These are phyloP conservation scores for Macrobrachium nipponense DNA, from an alignment of 1,140 invertebrate species.

Conservation along the genomic window DNA sequence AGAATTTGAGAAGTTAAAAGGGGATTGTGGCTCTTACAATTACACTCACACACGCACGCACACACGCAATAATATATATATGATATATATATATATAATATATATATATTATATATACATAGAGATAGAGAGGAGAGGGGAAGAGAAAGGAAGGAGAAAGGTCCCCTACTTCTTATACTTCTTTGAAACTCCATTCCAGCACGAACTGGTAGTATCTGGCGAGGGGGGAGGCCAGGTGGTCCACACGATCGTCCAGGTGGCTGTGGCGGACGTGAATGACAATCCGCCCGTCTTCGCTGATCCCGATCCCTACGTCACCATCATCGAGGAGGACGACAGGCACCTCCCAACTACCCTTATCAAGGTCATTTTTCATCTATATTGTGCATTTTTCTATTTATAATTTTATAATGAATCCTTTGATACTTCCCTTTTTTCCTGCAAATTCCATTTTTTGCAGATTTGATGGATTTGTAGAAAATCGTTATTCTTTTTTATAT, in stretches of 20 bases:
- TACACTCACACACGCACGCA: too few species aligned
- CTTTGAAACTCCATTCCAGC: neutral
- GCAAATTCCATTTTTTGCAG: neutral
- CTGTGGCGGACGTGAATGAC: neutral
- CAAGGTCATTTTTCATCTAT: constrained; percentile 10
- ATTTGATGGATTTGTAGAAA: neutral
- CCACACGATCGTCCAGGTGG: constrained; percentile 36
- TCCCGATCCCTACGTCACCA: neutral
- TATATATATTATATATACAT: too few species aligned
- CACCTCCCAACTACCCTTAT: constrained; percentile 30
- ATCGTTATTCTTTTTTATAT: neutral
- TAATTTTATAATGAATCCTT: too few species aligned
- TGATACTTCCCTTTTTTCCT: neutral
- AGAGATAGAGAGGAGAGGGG: too few species aligned
- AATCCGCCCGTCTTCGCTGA: constrained; percentile 10
- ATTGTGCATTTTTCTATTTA: too few species aligned
- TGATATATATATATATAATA: too few species aligned
- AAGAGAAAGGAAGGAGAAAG: too few species aligned
- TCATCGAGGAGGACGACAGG: constrained; percentile 39
- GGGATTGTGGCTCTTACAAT: too few species aligned
- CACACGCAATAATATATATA: too few species aligned
- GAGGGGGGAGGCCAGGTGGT: constrained; percentile 1
- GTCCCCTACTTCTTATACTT: too few species aligned
- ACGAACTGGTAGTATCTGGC: constrained; percentile 35
- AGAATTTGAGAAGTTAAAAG: too few species aligned